A percentile compares a stretch with the other conserved stretches of the same genome.
Conservation (phyloP, 2,113 vertebrate genomes). For the Periophthalmodon schlosseri region DNA sequence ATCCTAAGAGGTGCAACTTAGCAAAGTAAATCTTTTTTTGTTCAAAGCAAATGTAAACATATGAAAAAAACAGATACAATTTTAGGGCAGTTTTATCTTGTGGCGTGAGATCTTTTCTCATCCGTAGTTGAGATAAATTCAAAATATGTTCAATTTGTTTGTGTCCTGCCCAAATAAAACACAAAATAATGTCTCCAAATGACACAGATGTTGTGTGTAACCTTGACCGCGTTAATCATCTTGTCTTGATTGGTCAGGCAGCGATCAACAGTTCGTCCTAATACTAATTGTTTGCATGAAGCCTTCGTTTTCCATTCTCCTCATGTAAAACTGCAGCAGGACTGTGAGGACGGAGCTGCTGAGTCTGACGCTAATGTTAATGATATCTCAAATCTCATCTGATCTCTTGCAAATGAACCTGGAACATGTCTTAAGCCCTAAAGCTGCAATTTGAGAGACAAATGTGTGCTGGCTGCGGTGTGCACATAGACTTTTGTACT, state of each 20-base stretch:
- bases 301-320: background rate
- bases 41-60: no score
- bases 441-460: slow-evolving; percentile 12
- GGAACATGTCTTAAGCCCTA: slow-evolving; percentile 10
- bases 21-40: no score
- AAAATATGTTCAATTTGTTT: background rate
- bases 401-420: slow-evolving; percentile 15
- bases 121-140: no score
- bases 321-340: background rate
- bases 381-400: slow-evolving; percentile 13
- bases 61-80: no score
- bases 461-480: slow-evolving; percentile 1
- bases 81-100: no score
- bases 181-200: background rate
- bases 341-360: background rate
- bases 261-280: background rate
- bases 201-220: background rate
- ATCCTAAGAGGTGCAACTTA: no score
- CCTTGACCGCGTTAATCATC: background rate
- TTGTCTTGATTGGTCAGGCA: background rate
- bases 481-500: background rate
- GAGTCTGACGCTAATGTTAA: slow-evolving; percentile 9
- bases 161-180: background rate
- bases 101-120: no score
- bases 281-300: background rate